phyloP scores from a whole-genome alignment of 2,113 vertebrate species.

The Clupea harengus region DNA sequence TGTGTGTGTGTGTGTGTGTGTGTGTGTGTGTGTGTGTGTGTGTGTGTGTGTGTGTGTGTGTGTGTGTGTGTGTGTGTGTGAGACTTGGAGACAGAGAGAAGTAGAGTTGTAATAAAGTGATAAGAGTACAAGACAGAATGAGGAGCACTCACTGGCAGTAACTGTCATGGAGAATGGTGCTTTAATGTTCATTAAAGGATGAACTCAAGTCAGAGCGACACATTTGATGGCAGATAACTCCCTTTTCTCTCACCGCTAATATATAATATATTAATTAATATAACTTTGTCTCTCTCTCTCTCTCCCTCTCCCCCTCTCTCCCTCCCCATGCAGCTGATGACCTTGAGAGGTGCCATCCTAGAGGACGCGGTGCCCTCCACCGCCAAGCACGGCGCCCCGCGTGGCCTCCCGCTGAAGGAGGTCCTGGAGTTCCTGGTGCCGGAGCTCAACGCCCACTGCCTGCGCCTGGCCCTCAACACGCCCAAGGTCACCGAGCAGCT shows the following conservation, averaged over 20 bases:
- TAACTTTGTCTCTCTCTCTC: neutral
- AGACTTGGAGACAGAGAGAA: neutral
- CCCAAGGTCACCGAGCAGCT: slow-evolving; percentile 98
- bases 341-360: slow-evolving; percentile 88
- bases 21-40: neutral
- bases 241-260: no score
- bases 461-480: slow-evolving; percentile 94
- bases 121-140: neutral
- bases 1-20: neutral
- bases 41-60: neutral
- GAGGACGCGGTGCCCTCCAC: slow-evolving; percentile 95
- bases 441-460: slow-evolving; percentile 91
- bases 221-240: neutral
- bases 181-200: neutral
- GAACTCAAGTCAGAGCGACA: neutral
- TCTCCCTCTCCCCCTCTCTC: neutral
- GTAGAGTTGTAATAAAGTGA: neutral
- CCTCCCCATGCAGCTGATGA: slow-evolving; percentile 79
- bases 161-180: neutral
- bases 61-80: neutral
- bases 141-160: neutral
- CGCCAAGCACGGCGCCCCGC: slow-evolving; percentile 90
- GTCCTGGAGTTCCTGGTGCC: slow-evolving; percentile 93
- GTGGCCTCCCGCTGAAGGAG: slow-evolving; percentile 95
- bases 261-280: no score